Percentiles rank a stretch among this genome's conserved stretches.
Conservation (phyloP, 1,140 invertebrate genomes). For the Mya arenaria region DNA sequence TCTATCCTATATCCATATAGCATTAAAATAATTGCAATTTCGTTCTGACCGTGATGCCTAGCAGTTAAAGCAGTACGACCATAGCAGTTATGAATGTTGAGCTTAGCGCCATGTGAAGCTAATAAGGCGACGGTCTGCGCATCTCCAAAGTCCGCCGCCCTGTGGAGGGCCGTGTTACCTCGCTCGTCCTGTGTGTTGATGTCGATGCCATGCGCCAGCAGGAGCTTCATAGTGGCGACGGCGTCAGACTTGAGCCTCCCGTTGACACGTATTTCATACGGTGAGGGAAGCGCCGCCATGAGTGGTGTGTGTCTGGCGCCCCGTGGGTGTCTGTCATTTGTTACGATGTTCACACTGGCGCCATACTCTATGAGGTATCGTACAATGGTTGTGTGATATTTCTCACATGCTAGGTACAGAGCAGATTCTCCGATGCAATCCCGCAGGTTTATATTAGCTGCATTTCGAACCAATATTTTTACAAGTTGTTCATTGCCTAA, state of each 20-base stretch:
- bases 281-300: constrained; percentile 23
- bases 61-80: constrained; percentile 15
- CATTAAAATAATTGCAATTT: constrained; percentile 15
- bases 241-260: neutral
- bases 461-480: neutral
- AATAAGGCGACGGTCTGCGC: neutral
- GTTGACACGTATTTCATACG: neutral
- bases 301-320: constrained; percentile 19
- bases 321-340: neutral
- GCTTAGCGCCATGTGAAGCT: constrained; percentile 17
- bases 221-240: neutral
- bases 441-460: constrained; percentile 9
- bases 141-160: neutral
- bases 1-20: constrained; percentile 30
- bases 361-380: constrained; percentile 1
- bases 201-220: constrained; percentile 14
- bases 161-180: constrained; percentile 29
- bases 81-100: constrained; percentile 2
- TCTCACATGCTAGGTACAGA: constrained; percentile 20
- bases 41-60: constrained; percentile 8
- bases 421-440: constrained; percentile 15
- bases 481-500: neutral
- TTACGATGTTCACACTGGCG: constrained; percentile 9
- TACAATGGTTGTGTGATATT: neutral
- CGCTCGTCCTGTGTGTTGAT: neutral